A percentile compares a stretch with the other conserved stretches of the same genome.
Evolutionary conservation across 64 coral and sea anemone genomes (phyloP).

Genomic region (Pocillopora verrucosa): DNA sequence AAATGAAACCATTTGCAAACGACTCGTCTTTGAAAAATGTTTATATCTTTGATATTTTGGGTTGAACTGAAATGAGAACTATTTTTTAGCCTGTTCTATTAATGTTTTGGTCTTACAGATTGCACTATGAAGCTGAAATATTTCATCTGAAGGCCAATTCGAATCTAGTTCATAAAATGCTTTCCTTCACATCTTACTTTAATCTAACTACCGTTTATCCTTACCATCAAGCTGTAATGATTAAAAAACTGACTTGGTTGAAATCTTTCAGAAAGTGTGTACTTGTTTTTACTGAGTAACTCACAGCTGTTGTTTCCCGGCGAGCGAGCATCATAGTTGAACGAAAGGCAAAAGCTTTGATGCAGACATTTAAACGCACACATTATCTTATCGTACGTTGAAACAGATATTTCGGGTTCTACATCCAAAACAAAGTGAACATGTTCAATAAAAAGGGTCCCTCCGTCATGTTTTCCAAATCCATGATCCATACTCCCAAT

Average conservation of each 20-base stretch:
- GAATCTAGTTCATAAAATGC: not conserved
- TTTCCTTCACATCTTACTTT: not conserved
- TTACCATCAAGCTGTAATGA: slow-evolving; percentile 4
- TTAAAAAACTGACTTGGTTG: not conserved
- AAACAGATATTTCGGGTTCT: not conserved
- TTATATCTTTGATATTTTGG: too few relatives aligned
- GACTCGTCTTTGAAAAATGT: too few relatives aligned
- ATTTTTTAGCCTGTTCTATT: too few relatives aligned
- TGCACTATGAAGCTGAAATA: too few relatives aligned
- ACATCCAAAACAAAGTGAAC: not conserved
- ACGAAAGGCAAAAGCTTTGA: not conserved
- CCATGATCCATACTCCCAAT: not conserved
- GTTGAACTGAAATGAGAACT: too few relatives aligned
- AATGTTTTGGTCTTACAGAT: too few relatives aligned
- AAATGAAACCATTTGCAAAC: too few relatives aligned
- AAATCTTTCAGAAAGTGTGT: not conserved
- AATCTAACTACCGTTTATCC: not conserved
- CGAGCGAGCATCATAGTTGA: not conserved
- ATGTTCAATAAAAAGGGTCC: slow-evolving; percentile 1
- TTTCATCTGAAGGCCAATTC: not conserved
- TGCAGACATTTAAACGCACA: slow-evolving; percentile 15
- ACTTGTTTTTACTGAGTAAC: not conserved
- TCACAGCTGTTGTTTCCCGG: not conserved
- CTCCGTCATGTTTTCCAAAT: not conserved
- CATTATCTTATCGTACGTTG: not conserved